These are phyloP conservation scores for Meliscaeva auricollis DNA, from an alignment of 2,888 invertebrate genomes.

Conservation along the genomic window DNA sequence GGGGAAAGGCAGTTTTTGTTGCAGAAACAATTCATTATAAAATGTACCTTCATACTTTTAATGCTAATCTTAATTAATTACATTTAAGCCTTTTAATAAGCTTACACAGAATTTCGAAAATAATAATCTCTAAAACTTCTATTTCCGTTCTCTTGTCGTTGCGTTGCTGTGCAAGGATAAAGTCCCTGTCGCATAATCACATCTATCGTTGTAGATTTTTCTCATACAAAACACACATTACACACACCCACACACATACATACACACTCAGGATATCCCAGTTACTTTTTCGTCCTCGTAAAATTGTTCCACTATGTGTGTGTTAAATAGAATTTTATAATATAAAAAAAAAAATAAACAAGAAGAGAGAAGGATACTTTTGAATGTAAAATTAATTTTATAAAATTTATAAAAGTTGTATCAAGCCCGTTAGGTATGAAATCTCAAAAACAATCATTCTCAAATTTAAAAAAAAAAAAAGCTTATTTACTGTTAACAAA, in stretches of 20 bases:
- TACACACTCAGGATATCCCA: not conserved
- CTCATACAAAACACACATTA: not conserved
- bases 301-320: constrained; percentile 1
- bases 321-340: not conserved
- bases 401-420: not conserved
- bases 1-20: too few species aligned
- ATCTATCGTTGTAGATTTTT: not conserved
- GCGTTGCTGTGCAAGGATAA: constrained; percentile 11
- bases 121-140: constrained; percentile 30
- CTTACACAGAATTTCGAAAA: constrained; percentile 10
- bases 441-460: constrained; percentile 29
- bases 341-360: not conserved
- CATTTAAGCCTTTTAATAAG: constrained; percentile 26
- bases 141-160: not conserved
- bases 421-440: constrained; percentile 11
- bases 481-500: constrained; percentile 48
- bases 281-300: not conserved
- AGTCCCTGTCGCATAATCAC: not conserved
- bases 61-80: constrained; percentile 41
- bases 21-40: constrained; percentile 14
- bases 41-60: constrained; percentile 9
- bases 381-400: constrained; percentile 4
- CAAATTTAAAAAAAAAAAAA: constrained; percentile 7
- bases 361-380: not conserved
- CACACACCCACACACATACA: too few species aligned